Evolutionary conservation across 1,140 invertebrate genomes (phyloP), one percentile per base, ranked within the genome.

Genomic region (Drosophila saltans): DNA sequence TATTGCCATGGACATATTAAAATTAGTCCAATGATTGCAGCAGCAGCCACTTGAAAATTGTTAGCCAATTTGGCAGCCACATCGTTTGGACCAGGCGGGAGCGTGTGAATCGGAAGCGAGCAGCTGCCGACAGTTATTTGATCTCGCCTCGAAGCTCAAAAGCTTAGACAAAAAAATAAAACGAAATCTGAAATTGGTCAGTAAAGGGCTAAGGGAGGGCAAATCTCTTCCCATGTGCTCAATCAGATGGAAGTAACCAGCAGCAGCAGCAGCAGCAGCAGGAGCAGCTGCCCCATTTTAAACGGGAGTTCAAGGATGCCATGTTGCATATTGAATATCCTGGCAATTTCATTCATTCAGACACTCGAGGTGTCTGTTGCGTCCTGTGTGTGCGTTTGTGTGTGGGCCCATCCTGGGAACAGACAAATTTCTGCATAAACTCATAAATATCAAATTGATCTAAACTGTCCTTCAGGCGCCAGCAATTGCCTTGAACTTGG

Each of bases 391-490:
- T 75, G 55, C 58, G 45, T 63, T 45, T 66, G 41, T 69, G 66
- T 82, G 83, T 88, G 83, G 85, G 75, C 84, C 56, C 56, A 48
- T 69, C 62, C 75, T 78, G 71, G 66, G 69, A 72, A 66, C 72
- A 78, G 76, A 86, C 85, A 79, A 72, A 75, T 91, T 91, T 91
- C 90, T 89, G 90, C 90, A 91, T 91, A 91, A 91, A 91, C 90
- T 84, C 81, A 91, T 91, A 91, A 91, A 91, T 91, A 91, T 85
- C 69, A 81, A 84, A 75, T 63, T 90, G 78, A 78, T 84, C 84
- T 88, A 88, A 88, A 81, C 84, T 75, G 69, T 72, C 56, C 74
- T 64, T n/a, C 41, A 75, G 82, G 83, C 82, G 83, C 83, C 83
- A 60, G 60, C 55, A 40, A 45, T 66, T 72, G 66, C 83, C 83